Evolutionary conservation across 1,140 invertebrate species (phyloP).

Genomic region (Cydia splendana): DNA sequence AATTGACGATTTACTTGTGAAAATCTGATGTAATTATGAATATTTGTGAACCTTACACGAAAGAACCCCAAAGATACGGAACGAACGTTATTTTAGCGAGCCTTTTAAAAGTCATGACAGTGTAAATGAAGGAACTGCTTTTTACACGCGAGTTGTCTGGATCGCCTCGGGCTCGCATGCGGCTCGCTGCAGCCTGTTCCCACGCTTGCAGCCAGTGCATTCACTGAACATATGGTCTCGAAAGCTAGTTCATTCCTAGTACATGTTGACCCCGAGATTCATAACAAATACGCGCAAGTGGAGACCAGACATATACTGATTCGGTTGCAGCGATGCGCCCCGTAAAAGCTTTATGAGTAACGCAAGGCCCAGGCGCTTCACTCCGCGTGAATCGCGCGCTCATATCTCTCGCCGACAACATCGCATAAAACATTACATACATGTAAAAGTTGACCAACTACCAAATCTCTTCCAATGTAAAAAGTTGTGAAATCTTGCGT

Average conservation of each 20-base stretch:
- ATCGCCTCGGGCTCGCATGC: slow-evolving; percentile 47
- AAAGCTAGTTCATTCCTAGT: background rate
- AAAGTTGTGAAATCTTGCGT: background rate
- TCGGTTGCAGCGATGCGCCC: background rate
- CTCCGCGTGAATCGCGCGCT: slow-evolving; percentile 33
- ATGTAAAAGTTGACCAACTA: background rate
- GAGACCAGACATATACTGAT: background rate
- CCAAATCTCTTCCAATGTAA: background rate
- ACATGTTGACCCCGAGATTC: background rate
- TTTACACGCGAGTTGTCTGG: slow-evolving; percentile 50
- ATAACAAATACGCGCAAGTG: background rate
- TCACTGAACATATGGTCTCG: background rate
- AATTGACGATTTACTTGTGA: background rate
- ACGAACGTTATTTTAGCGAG: slow-evolving; percentile 44
- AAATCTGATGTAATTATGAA: background rate
- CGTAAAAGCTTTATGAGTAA: background rate
- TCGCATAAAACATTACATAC: background rate
- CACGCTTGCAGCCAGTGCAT: slow-evolving; percentile 46
- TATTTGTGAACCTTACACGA: background rate
- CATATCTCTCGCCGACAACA: slow-evolving; percentile 39
- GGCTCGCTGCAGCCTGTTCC: slow-evolving; percentile 48
- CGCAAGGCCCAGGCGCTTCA: background rate
- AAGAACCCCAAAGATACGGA: background rate
- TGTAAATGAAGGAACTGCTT: slow-evolving; percentile 46
- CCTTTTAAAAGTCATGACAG: slow-evolving; percentile 45